phyloP scores from a whole-genome alignment of 2,888 invertebrate genomes.

The Caenorhabditis sp. region DNA sequence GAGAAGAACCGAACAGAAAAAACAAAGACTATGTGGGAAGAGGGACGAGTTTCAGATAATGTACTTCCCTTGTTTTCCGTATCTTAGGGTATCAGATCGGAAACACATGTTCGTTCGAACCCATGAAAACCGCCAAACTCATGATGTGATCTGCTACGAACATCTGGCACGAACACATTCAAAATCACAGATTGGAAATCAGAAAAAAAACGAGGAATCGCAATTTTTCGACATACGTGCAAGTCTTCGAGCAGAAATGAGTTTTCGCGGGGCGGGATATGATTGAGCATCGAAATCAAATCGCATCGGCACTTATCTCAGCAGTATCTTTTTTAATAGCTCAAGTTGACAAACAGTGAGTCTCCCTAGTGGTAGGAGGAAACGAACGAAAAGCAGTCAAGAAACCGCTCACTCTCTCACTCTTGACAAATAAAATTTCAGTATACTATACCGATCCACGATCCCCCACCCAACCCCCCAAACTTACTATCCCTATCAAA shows the following conservation, averaged over 20 bases:
- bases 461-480: not conserved
- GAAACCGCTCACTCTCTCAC: constrained; percentile 19
- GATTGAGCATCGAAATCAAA: constrained; percentile 47
- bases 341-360: constrained; percentile 55
- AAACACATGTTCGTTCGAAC: not conserved
- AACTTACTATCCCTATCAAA: constrained; percentile 3
- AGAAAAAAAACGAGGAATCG: not conserved
- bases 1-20: constrained; percentile 8
- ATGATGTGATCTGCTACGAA: not conserved
- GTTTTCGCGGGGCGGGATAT: constrained; percentile 18
- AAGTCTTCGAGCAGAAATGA: constrained; percentile 2
- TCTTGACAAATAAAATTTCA: constrained; percentile 46
- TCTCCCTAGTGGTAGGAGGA: constrained; percentile 12
- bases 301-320: constrained; percentile 50
- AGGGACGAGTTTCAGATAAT: not conserved
- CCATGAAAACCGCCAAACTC: not conserved
- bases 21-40: constrained; percentile 14
- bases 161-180: not conserved
- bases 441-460: constrained; percentile 4
- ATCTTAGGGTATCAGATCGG: too few species aligned
- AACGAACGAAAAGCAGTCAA: constrained; percentile 11
- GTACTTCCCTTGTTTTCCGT: too few species aligned
- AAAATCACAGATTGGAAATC: not conserved
- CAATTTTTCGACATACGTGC: constrained; percentile 29
- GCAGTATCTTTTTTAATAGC: constrained; percentile 58